Base-by-base conservation (phyloP, 2,797 vertebrate species). In the Hipposideros larvatus region DNA sequence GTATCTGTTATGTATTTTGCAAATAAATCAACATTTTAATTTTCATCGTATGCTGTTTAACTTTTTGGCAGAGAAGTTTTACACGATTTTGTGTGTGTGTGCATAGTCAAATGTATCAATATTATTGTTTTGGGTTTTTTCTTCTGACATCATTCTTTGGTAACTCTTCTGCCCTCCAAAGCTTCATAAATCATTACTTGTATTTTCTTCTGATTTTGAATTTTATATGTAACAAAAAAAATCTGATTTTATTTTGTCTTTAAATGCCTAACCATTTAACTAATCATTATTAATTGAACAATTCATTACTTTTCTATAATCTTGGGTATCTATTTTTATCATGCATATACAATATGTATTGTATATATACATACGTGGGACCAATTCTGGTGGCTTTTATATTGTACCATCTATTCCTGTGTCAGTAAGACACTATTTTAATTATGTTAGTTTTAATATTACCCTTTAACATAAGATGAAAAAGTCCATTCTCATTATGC, bases 121-220 rank as follows among this genome's bases (percentile, higher is more conserved):
- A 43, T 21, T 34, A 75, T 68, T 28, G 15, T n/a, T 91, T 87
- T 43, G 13, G 9, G 5, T 84, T 48, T 90, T 59, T 48, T 18
- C 55, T 5, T 59, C 46, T 43, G 34, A 43, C 5, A 53, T 14
- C 55, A 71, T 43, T 59, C 80, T 85, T 37, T 48, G 15, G 55
- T 63, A 78, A 26, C 9, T 65, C 4, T 90, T 77, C 70, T 59
- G 1, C 10, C 14, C n/a, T 94, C 61, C 14, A 66, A 71, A 24
- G 53, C 28, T 70, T 53, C 11, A 66, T 46, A 70, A 94, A 86
- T 48, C 5, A 46, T 71, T 41, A 31, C 79, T 85, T 34, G 8
- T 14, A 80, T 80, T 79, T 83, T 95, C n/a, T 94, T 78, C 63
- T 55, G 37, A 77, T 84, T 96, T 87, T 79, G 4, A 84, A 63